Evolutionary conservation across 1,140 invertebrate species (phyloP).

Genomic region (Zophobas morio): DNA sequence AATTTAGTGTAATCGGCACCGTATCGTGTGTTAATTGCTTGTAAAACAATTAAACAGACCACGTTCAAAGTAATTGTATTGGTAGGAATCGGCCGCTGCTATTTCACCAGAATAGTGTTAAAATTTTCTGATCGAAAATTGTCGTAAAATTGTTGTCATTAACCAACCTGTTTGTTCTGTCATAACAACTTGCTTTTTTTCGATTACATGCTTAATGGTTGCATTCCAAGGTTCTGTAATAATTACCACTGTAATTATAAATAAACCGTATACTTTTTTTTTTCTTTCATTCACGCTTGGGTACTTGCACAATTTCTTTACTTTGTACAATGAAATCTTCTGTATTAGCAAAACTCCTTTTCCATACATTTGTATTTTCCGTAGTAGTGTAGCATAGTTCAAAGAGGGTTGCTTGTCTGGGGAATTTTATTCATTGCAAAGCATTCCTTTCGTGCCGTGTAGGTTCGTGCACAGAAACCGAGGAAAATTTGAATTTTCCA

Average conservation of each 20-base stretch:
- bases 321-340: background rate
- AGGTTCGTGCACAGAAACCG: background rate
- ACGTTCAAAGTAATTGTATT: slow-evolving; percentile 4
- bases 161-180: slow-evolving; percentile 5
- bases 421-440: background rate
- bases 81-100: background rate
- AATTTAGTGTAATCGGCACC: slow-evolving; percentile 1
- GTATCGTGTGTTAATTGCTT: slow-evolving; percentile 5
- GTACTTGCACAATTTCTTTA: background rate
- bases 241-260: background rate
- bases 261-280: background rate
- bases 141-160: slow-evolving; percentile 12
- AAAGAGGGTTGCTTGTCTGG: background rate
- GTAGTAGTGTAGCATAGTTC: background rate
- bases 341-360: too few relatives aligned
- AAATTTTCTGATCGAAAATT: background rate
- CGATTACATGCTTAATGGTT: slow-evolving; percentile 14
- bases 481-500: background rate
- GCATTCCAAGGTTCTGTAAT: slow-evolving; percentile 18
- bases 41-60: background rate
- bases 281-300: slow-evolving; percentile 2
- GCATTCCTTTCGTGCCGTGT: background rate
- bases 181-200: slow-evolving; percentile 19
- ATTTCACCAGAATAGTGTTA: background rate
- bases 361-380: background rate